Conservation (phyloP, 2,888 invertebrate species). For the Argynnis bischoffii region DNA sequence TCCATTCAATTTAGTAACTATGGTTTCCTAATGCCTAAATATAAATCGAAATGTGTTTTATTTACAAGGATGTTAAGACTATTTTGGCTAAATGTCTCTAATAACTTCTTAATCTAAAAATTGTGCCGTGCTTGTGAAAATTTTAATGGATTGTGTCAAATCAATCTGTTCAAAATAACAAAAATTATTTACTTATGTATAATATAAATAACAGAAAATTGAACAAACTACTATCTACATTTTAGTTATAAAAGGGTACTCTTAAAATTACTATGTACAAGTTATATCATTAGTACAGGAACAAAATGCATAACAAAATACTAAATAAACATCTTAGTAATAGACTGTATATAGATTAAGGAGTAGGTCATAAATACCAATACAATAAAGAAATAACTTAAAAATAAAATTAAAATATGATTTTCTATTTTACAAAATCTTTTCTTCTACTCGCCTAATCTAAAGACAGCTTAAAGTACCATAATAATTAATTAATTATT, state of each 20-base stretch:
- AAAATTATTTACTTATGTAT: constrained; percentile 4
- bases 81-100: constrained; percentile 81
- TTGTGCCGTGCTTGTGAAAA: constrained; percentile 72
- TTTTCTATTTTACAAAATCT: constrained; percentile 10
- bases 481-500: constrained; percentile 27
- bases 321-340: constrained; percentile 51
- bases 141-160: constrained; percentile 11
- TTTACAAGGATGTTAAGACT: constrained; percentile 74
- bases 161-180: constrained; percentile 20
- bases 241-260: constrained; percentile 53
- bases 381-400: constrained; percentile 17
- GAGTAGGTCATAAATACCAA: constrained; percentile 11
- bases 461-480: constrained; percentile 47
- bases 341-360: constrained; percentile 49
- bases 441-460: constrained; percentile 46
- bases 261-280: constrained; percentile 77
- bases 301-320: constrained; percentile 61
- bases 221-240: constrained; percentile 62
- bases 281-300: constrained; percentile 59
- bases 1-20: constrained; percentile 65
- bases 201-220: constrained; percentile 14
- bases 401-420: constrained; percentile 10
- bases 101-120: constrained; percentile 72
- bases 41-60: constrained; percentile 67
- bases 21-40: constrained; percentile 62